Evolutionary conservation across 2,888 invertebrate species (phyloP).

Genomic region (Disparrhopalites patrizii): DNA sequence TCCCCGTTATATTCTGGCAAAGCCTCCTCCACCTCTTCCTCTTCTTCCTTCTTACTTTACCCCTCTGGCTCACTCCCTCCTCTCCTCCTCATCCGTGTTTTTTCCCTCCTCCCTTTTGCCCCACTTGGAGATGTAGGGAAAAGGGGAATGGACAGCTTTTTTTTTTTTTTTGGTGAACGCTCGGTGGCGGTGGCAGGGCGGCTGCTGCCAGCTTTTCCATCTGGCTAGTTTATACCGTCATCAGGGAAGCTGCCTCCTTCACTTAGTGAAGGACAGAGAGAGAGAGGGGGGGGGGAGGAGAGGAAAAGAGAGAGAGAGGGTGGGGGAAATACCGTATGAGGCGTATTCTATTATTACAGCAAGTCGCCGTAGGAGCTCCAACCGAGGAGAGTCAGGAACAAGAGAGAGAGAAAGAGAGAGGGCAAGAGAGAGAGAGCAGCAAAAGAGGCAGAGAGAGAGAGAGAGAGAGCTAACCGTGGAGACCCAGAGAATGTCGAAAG

Average conservation of each 20-base stretch:
- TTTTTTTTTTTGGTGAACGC: too few species aligned
- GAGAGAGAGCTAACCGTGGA: conserved; percentile 1
- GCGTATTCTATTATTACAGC: too few species aligned
- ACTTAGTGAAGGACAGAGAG: conserved; percentile 1
- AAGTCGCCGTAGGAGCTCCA: too few species aligned
- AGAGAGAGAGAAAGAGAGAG: conserved; percentile 2
- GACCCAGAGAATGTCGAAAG: too few species aligned
- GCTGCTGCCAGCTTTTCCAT: conserved; percentile 6
- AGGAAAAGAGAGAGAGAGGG: too few species aligned
- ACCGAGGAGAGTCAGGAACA: too few species aligned
- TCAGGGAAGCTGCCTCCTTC: too few species aligned
- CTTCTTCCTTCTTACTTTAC: background rate
- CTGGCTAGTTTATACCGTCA: conserved; percentile 1
- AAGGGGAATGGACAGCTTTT: conserved; percentile 21
- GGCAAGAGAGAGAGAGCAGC: background rate
- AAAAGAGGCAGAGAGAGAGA: background rate
- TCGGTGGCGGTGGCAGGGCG: conserved; percentile 5
- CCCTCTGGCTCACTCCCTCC: background rate
- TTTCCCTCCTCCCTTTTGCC: background rate
- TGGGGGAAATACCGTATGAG: background rate
- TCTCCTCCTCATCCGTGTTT: background rate
- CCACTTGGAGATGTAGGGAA: background rate
- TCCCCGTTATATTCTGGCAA: too few species aligned
- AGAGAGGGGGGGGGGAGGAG: background rate
- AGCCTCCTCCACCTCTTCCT: conserved; percentile 2